phyloP scores from a whole-genome alignment of 1,140 invertebrate genomes.

The Lasaia peninsularis region DNA sequence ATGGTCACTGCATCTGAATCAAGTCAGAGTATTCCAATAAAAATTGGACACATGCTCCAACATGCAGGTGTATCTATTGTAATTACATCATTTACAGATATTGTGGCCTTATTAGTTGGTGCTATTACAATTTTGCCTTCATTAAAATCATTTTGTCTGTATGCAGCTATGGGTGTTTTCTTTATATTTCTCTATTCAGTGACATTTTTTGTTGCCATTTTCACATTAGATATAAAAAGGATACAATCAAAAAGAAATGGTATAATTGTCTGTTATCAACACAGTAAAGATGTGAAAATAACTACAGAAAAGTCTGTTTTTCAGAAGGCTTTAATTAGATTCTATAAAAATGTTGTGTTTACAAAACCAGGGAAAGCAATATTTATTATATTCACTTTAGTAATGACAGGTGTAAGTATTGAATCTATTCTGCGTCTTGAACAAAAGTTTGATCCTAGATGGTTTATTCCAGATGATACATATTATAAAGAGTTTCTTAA shows the following conservation, averaged over 20 bases:
- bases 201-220: slow-evolving; percentile 88
- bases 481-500: slow-evolving; percentile 83
- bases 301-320: slow-evolving; percentile 60
- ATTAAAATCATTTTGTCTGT: slow-evolving; percentile 86
- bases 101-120: slow-evolving; percentile 86
- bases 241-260: slow-evolving; percentile 82
- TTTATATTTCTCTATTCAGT: slow-evolving; percentile 86
- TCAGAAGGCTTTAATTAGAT: slow-evolving; percentile 72
- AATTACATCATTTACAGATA: slow-evolving; percentile 90
- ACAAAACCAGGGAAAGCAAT: slow-evolving; percentile 80
- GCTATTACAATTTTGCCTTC: slow-evolving; percentile 85
- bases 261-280: slow-evolving; percentile 81
- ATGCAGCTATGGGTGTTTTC: slow-evolving; percentile 83
- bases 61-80: slow-evolving; percentile 90
- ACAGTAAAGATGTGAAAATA: slow-evolving; percentile 76
- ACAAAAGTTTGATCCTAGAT: slow-evolving; percentile 87
- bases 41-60: slow-evolving; percentile 83
- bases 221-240: slow-evolving; percentile 83
- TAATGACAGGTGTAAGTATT: slow-evolving; percentile 79
- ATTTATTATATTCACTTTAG: slow-evolving; percentile 79
- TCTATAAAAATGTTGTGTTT: slow-evolving; percentile 81
- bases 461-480: slow-evolving; percentile 85
- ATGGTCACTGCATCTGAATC: slow-evolving; percentile 75
- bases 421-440: slow-evolving; percentile 80
- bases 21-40: slow-evolving; percentile 77